phyloP scores from a whole-genome alignment of 1,140 invertebrate genomes.

The Monomorium pharaonis region DNA sequence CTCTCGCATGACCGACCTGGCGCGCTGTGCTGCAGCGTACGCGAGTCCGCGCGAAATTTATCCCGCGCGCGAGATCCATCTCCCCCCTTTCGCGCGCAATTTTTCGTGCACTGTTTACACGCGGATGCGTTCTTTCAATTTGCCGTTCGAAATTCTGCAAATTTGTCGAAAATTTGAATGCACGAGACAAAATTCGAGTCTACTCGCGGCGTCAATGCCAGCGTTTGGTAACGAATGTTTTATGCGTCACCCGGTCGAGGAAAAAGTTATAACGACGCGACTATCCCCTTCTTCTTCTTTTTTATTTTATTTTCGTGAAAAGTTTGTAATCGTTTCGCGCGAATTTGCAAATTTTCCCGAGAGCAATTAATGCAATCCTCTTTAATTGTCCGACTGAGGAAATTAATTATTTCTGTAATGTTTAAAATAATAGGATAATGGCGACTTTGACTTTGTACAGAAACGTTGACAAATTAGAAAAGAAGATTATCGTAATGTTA shows the following conservation, averaged over 20 bases:
- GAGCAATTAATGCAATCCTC: slow-evolving; percentile 22
- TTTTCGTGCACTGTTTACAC: slow-evolving; percentile 18
- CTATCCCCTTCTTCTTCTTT: no score
- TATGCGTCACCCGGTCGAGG: not conserved
- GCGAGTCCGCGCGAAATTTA: slow-evolving; percentile 36
- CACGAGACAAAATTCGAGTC: slow-evolving; percentile 6
- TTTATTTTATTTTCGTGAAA: slow-evolving; percentile 13
- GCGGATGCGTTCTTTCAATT: slow-evolving; percentile 37
- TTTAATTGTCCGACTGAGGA: not conserved
- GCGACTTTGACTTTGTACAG: not conserved
- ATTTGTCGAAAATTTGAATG: slow-evolving; percentile 21
- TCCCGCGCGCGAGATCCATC: not conserved
- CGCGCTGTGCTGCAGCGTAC: not conserved
- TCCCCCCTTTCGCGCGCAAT: not conserved
- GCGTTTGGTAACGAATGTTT: slow-evolving; percentile 22
- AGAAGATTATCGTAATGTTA: not conserved
- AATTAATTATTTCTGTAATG: slow-evolving; percentile 10
- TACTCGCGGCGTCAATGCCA: slow-evolving; percentile 1
- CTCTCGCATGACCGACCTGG: not conserved
- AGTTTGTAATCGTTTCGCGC: not conserved
- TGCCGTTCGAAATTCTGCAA: not conserved
- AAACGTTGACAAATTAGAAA: not conserved
- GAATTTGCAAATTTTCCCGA: not conserved
- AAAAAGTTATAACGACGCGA: slow-evolving; percentile 43
- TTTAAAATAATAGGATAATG: not conserved